Evolutionary conservation across 2,888 invertebrate genomes (phyloP).

Genomic region (Athalia circularis): DNA sequence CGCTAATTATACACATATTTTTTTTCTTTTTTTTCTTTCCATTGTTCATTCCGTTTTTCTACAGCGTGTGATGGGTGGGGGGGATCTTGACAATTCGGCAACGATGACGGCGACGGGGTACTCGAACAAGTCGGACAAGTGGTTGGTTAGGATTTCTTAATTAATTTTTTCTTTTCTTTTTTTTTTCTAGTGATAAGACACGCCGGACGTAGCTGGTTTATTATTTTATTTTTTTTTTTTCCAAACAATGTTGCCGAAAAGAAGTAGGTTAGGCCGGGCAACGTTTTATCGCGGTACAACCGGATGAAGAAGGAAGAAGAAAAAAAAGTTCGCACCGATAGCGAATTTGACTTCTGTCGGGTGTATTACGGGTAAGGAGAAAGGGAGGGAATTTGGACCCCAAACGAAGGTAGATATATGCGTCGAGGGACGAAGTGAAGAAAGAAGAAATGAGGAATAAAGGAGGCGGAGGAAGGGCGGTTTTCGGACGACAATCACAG

Average conservation of each 20-base stretch:
- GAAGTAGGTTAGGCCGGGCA: slow-evolving; percentile 24
- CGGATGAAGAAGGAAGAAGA: neutral
- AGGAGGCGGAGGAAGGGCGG: slow-evolving; percentile 27
- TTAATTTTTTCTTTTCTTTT: slow-evolving; percentile 47
- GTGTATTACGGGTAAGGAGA: no score
- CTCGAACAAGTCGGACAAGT: slow-evolving; percentile 17
- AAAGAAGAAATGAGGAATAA: slow-evolving; percentile 45
- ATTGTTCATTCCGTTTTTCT: neutral
- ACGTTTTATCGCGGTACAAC: slow-evolving; percentile 33
- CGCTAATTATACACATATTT: neutral
- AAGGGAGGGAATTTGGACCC: slow-evolving; percentile 27
- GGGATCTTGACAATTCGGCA: slow-evolving; percentile 11
- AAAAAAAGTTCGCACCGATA: slow-evolving; percentile 32
- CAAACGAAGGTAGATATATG: slow-evolving; percentile 3
- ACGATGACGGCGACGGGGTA: slow-evolving; percentile 3
- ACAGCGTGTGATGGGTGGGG: neutral
- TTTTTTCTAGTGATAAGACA: slow-evolving; percentile 58
- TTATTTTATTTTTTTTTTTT: neutral
- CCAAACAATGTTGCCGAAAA: slow-evolving; percentile 1
- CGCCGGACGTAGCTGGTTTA: slow-evolving; percentile 22
- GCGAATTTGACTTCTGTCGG: slow-evolving; percentile 30
- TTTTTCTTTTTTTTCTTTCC: neutral
- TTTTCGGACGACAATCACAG: slow-evolving; percentile 6
- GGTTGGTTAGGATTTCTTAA: slow-evolving; percentile 34
- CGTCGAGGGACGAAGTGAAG: slow-evolving; percentile 14